A percentile compares a stretch with the other conserved stretches of the same genome.
These are phyloP conservation scores for Clinocottus analis DNA, from an alignment of 2,113 vertebrate genomes.

Conservation along the genomic window DNA sequence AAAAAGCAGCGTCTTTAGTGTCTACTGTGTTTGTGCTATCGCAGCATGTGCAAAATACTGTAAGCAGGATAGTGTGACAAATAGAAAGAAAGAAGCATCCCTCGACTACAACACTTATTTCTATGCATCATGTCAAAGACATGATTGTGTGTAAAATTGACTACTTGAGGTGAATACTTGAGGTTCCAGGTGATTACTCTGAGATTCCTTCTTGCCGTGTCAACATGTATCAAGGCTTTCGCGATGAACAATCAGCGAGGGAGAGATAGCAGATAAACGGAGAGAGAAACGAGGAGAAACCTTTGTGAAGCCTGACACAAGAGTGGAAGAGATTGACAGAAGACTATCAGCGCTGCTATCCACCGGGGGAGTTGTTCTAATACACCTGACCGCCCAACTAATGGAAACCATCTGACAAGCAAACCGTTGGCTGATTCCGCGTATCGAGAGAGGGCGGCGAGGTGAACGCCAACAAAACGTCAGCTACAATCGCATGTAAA, in stretches of 20 bases:
- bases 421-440: slow-evolving; percentile 45
- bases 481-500: slow-evolving; percentile 69
- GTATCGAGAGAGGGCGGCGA: slow-evolving; percentile 39
- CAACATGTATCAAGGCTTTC: slow-evolving; percentile 24
- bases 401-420: slow-evolving; percentile 63
- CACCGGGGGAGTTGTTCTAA: slow-evolving; percentile 53
- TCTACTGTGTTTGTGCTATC: too few species aligned
- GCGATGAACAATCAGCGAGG: slow-evolving; percentile 25
- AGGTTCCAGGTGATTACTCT: slow-evolving; percentile 15
- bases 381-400: slow-evolving; percentile 61
- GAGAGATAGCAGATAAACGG: slow-evolving; percentile 8
- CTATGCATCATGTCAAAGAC: too few species aligned
- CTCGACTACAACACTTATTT: too few species aligned
- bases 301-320: slow-evolving; percentile 14
- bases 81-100: too few species aligned
- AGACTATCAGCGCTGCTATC: slow-evolving; percentile 60
- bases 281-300: slow-evolving; percentile 6
- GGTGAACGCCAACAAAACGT: slow-evolving; percentile 62
- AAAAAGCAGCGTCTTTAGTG: too few species aligned
- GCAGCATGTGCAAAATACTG: too few species aligned
- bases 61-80: too few species aligned
- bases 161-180: neutral
- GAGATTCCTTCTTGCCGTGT: slow-evolving; percentile 9
- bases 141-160: too few species aligned
- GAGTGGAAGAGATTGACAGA: slow-evolving; percentile 60